Conservation (phyloP, 2,888 invertebrate genomes). For the Choristoneura rosaceana region DNA sequence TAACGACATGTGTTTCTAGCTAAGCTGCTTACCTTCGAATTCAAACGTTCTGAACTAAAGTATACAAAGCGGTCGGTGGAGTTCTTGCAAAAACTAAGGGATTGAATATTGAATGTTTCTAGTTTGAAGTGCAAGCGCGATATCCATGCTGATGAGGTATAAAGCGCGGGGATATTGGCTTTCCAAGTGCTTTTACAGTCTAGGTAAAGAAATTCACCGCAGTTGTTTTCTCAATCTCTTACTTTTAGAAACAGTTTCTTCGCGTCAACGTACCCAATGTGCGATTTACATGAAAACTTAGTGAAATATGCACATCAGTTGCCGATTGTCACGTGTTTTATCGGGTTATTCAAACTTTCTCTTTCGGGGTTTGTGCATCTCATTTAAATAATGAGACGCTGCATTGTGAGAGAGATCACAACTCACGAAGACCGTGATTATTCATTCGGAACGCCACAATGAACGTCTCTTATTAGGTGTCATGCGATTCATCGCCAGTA, state of each 20-base stretch:
- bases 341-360: slow-evolving; percentile 80
- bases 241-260: slow-evolving; percentile 64
- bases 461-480: slow-evolving; percentile 31
- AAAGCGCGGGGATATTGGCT: slow-evolving; percentile 69
- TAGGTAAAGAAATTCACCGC: slow-evolving; percentile 66
- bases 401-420: slow-evolving; percentile 65
- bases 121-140: slow-evolving; percentile 61
- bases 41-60: slow-evolving; percentile 34
- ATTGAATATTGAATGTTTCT: slow-evolving; percentile 66
- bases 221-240: slow-evolving; percentile 68
- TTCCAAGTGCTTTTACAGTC: slow-evolving; percentile 63
- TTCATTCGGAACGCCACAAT: slow-evolving; percentile 51
- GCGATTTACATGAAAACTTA: slow-evolving; percentile 79
- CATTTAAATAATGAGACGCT: slow-evolving; percentile 76
- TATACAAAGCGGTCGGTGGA: slow-evolving; percentile 36
- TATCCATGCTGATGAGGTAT: slow-evolving; percentile 73
- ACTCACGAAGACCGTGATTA: slow-evolving; percentile 63
- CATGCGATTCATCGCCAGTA: slow-evolving; percentile 21
- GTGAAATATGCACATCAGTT: slow-evolving; percentile 80
- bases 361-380: slow-evolving; percentile 70
- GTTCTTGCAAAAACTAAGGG: slow-evolving; percentile 38
- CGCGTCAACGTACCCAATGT: slow-evolving; percentile 57
- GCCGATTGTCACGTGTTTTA: slow-evolving; percentile 78
- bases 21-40: slow-evolving; percentile 39
- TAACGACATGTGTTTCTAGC: slow-evolving; percentile 31